Base-by-base conservation (phyloP, 2,888 invertebrate genomes). In the Lithophane socia region DNA sequence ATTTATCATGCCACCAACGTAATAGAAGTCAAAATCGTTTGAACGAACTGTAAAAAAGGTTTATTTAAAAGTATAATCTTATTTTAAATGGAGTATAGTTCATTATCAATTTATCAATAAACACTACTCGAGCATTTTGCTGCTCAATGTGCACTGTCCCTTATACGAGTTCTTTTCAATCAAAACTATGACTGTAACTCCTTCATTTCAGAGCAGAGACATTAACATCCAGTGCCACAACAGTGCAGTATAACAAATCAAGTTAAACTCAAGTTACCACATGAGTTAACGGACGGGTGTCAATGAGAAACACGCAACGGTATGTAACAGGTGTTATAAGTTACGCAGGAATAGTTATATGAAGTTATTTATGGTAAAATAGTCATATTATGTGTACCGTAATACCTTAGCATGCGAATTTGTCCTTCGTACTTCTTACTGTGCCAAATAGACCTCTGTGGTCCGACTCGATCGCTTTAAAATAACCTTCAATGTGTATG, bases 241-340 rank as follows among this genome's bases (percentile, higher is more conserved):
- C 21, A 72, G 24, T 29, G 2, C 29, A 1, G 37, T 44, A 2
- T 2, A 64, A 74, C 58, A 12, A 37, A 52, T 61, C 21, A 21
- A 21, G 66, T 76, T 54, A 52, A 29, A 75, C 75, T 13, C 13
- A 60, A 68, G 24, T 82, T 82, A 75, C 64, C 29, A 37, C 63
- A 72, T 21, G 56, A 68, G n/a, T 82, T 82, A 75, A 61, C 75
- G 3, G 44, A 54, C 49, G 24, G 12, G 68, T 82, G 76, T 72
- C 64, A 85, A 75, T 72, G 42, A 71, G 37, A 2, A 18, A 54
- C 67, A 81, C 85, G 85, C 75, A 68, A 68, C 49, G 1, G 0
- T 54, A 63, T 60, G 70, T 64, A 75, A 68, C 18, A 66, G 2
- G 37, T 79, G 82, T 76, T 82, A 82, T 3, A 37, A 16, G 64